Percentiles rank a stretch among this genome's conserved stretches.
Evolutionary conservation across 2,888 invertebrate species (phyloP).

Genomic region (Cephus pulcher): DNA sequence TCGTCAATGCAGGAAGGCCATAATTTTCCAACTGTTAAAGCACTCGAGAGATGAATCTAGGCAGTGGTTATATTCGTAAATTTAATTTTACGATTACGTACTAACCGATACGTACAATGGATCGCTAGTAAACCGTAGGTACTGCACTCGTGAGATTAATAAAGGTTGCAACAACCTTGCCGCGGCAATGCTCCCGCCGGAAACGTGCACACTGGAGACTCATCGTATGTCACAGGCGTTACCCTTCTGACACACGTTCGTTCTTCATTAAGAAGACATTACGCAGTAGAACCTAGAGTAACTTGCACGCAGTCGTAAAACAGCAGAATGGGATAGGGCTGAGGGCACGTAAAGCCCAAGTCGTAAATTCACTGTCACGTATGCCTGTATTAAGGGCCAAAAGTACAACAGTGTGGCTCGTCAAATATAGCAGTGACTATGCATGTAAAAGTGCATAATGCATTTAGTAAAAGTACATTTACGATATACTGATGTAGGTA

Average conservation of each 20-base stretch:
- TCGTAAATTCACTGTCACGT: background rate
- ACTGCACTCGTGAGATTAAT: slow-evolving; percentile 1
- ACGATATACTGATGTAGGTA: background rate
- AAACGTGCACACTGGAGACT: slow-evolving; percentile 29
- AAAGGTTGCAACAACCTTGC: slow-evolving; percentile 21
- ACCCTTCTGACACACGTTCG: slow-evolving; percentile 15
- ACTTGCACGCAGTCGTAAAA: slow-evolving; percentile 18
- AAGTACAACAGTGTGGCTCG: background rate
- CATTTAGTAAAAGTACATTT: background rate
- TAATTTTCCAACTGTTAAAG: background rate
- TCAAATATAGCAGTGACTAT: background rate
- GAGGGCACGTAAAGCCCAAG: background rate
- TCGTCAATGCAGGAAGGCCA: background rate
- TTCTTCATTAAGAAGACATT: slow-evolving; percentile 32
- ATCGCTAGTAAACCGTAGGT: background rate
- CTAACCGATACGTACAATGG: background rate
- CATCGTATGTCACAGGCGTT: slow-evolving; percentile 24
- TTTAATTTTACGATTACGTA: background rate
- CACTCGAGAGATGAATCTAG: background rate
- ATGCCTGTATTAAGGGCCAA: background rate
- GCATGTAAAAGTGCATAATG: background rate
- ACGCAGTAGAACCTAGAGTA: slow-evolving; percentile 10
- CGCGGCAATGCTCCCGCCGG: slow-evolving; percentile 29
- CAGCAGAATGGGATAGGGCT: background rate
- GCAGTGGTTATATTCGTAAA: background rate